Percentiles rank a stretch among this genome's conserved stretches.
phyloP scores from a whole-genome alignment of 1,140 invertebrate genomes.

The Helicorthomorpha holstii region DNA sequence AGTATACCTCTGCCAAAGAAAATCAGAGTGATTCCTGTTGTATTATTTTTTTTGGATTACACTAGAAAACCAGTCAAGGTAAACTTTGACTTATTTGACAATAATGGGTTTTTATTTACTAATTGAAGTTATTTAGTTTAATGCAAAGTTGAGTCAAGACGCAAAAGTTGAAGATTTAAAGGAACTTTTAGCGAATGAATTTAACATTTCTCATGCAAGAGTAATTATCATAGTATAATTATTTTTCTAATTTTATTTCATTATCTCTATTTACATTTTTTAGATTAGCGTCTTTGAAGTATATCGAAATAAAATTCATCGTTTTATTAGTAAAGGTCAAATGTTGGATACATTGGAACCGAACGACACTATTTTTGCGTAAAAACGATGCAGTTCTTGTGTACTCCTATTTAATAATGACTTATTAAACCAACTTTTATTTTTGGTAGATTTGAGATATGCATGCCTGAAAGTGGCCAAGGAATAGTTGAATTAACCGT shows the following conservation, averaged over 20 bases:
- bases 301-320: conserved; percentile 22
- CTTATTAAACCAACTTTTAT: no score
- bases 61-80: conserved; percentile 23
- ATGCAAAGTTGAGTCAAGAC: conserved; percentile 14
- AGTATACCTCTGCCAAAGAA: conserved; percentile 28
- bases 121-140: background rate
- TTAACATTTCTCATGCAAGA: conserved; percentile 7
- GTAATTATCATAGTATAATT: conserved; percentile 13
- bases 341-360: conserved; percentile 15
- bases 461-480: conserved; percentile 22
- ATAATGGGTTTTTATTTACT: background rate
- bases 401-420: no score
- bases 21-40: conserved; percentile 16
- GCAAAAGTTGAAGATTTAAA: conserved; percentile 21
- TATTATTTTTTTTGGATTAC: conserved; percentile 25
- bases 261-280: conserved; percentile 7
- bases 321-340: conserved; percentile 15
- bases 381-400: no score
- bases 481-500: conserved; percentile 27
- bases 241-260: background rate
- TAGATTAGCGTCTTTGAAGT: conserved; percentile 26
- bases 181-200: conserved; percentile 13
- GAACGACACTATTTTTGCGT: conserved; percentile 23
- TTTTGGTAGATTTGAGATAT: conserved; percentile 23
- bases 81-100: no score